Evolutionary conservation across 2,888 invertebrate genomes (phyloP), one percentile per base, ranked within the genome.

Genomic region (Nymphalis c-album): DNA sequence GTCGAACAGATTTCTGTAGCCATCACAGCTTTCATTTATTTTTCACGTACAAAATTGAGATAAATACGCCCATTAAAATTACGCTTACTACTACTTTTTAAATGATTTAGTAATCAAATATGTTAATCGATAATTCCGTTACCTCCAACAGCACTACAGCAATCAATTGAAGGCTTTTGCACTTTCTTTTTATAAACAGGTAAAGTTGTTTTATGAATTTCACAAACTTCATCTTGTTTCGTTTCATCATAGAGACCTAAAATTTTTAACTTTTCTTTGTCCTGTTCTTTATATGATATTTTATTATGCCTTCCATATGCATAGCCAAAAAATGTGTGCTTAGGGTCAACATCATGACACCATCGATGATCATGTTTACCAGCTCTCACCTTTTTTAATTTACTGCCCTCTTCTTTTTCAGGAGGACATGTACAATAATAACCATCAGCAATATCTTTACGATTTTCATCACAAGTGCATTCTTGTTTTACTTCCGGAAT

Each of bases 101-200:
- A 10, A 40, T 8, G 6, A 40, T 10, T 10, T 40, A 40, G 35
- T 40, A 40, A 8, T 10, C 3, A 4, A 40, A 40, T 40, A 40
- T 40, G 13, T 40, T 40, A 13, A 40, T 40, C 10, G 4, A 10
- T 20, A 51, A 13, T 13, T 17, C 17, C 17, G 0, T 22, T 79
- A 90, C 92, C 92, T 73, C 92, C 92, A 75, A 92, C 87, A 60
- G 90, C 81, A 75, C 91, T 91, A 75, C 92, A 92, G 70, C 91
- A 92, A 73, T 92, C 92, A 67, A 92, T 76, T 45, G 90, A 87
- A 51, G 89, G 83, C 67, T 83, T 88, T 31, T 83, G 78, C 59
- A 79, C 70, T 78, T 83, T 85, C 71, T 79, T 84, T 71, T 85
- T 85, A 68, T 78, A 91, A 53, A 77, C 76, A n/a, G 88, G 88